These are phyloP conservation scores for Porites australiensis DNA, from an alignment of 64 coral and sea anemone genomes.

Conservation along the genomic window DNA sequence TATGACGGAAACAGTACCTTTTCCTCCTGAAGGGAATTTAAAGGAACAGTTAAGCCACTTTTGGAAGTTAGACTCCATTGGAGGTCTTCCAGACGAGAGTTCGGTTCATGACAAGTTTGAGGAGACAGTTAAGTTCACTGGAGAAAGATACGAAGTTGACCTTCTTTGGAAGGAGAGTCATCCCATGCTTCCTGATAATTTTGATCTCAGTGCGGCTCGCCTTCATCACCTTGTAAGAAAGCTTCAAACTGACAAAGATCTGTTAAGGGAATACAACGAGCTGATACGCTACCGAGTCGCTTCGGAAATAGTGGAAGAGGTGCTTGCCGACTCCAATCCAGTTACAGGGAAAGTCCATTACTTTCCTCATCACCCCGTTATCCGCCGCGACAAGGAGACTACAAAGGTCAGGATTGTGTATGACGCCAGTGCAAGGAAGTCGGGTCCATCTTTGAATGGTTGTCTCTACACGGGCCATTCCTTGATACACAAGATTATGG, in stretches of 20 bases:
- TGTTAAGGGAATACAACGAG: conserved; percentile 7
- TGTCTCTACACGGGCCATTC: not conserved
- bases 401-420: conserved; percentile 42
- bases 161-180: conserved; percentile 39
- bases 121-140: not conserved
- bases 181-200: conserved; percentile 39
- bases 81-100: not conserved
- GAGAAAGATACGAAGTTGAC: conserved; percentile 9
- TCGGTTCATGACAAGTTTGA: conserved; percentile 20
- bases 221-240: not conserved
- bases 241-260: not conserved
- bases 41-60: conserved; percentile 23
- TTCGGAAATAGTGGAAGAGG: conserved; percentile 17
- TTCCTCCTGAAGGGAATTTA: not conserved
- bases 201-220: conserved; percentile 27
- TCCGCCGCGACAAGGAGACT: conserved; percentile 8
- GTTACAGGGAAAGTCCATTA: conserved; percentile 28
- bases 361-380: conserved; percentile 4
- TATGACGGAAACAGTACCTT: not conserved
- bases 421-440: conserved; percentile 16
- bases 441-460: not conserved
- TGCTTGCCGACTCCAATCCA: not conserved
- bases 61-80: conserved; percentile 52
- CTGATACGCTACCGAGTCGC: conserved; percentile 21
- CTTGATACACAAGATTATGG: not conserved